Evolutionary conservation across 2,888 invertebrate genomes (phyloP), one percentile per base, ranked within the genome.

Genomic region (Stenchaetothrips biformis): DNA sequence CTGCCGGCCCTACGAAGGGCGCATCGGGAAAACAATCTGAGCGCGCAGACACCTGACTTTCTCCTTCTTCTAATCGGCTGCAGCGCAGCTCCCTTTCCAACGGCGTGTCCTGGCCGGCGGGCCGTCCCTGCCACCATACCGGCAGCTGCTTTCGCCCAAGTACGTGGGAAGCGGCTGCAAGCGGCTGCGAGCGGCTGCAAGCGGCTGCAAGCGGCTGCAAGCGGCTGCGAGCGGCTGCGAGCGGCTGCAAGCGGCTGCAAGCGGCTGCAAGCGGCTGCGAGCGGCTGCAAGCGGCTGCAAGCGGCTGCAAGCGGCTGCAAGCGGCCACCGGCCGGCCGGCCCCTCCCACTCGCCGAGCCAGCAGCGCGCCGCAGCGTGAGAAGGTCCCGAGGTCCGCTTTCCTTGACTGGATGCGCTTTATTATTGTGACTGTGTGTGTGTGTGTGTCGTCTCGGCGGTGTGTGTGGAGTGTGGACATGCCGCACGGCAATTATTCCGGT

Each of bases 21-120:
- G 21, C 21, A 74, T 74, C 67, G 67, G 21, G 67, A 74, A 74
- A 74, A 74, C 67, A 74, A 74, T 74, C 21, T 74, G 53, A 53
- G 67, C 67, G 67, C 67, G 53, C 53, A 53, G 53, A 53, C 53
- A 53, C 67, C 25, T 74, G 11, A 74, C 67, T 74, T 74, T 74
- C 67, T 25, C 67, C 67, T n/a, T 21, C 21, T 21, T 25, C 67
- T 74, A 74, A 74, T 74, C 67, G 67, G 67, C 67, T 18, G 53
- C 18, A 11, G 53, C 16, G 53, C 16, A 53, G 16, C 53, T 18
- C 37, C 37, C 37, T 4, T 37, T 37, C 37, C 37, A 37, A 4
- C 7, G 67, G 67, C 67, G 21, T 7, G 25, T 3, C 67, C 67
- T 25, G n/a, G 25, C 67, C 67, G 37, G 37, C n/a, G 18, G 3